A percentile compares a stretch with the other conserved stretches of the same genome.
Evolutionary conservation across 2,888 invertebrate species (phyloP).

Genomic region (Sesamia inferens): DNA sequence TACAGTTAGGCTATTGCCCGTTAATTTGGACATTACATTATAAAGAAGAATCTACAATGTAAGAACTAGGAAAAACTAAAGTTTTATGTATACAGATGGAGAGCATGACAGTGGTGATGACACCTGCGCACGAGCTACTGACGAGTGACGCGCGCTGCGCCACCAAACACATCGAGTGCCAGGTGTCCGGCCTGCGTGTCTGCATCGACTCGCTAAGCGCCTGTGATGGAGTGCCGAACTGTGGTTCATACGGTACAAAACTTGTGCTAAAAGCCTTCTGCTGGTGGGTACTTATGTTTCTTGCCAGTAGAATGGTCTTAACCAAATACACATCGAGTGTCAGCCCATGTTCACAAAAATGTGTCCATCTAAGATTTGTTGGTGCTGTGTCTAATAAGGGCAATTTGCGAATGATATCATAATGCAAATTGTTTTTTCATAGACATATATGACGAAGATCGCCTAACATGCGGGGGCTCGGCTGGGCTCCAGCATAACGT

Average conservation of each 20-base stretch:
- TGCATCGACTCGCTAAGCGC: conserved; percentile 81
- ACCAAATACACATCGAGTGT: background rate
- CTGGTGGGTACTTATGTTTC: background rate
- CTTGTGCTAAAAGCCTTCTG: background rate
- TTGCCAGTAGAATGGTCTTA: background rate
- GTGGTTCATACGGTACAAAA: conserved; percentile 81
- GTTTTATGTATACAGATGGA: conserved; percentile 69
- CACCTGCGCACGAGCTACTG: conserved; percentile 75
- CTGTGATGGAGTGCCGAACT: conserved; percentile 85
- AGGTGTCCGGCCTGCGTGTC: conserved; percentile 80
- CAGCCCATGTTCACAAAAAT: background rate
- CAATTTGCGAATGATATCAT: background rate
- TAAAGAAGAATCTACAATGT: background rate
- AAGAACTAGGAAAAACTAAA: background rate
- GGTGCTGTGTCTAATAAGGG: background rate
- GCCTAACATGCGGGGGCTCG: conserved; percentile 74
- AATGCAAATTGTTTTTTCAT: background rate
- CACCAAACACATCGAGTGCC: conserved; percentile 77
- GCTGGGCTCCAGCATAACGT: conserved; percentile 75
- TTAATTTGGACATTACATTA: background rate
- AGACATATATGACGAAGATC: conserved; percentile 86
- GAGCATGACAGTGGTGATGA: conserved; percentile 78
- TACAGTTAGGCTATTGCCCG: background rate
- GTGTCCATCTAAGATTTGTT: background rate
- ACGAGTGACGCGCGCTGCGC: conserved; percentile 68